phyloP scores from a whole-genome alignment of 2,888 invertebrate species.

The Aricia artaxerxes region DNA sequence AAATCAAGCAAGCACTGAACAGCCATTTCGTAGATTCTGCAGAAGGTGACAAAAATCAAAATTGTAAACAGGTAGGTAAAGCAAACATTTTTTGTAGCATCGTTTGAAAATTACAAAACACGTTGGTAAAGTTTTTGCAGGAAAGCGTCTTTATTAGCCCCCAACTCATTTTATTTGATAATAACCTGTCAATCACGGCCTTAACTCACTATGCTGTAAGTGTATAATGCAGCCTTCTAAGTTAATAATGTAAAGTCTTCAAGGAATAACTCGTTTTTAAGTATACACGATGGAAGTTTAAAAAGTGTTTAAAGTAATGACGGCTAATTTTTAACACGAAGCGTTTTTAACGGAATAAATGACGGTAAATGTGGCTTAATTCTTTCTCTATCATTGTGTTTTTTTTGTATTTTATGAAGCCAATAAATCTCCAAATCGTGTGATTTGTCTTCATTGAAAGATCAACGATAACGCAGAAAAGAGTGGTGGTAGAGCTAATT shows the following conservation, averaged over 20 bases:
- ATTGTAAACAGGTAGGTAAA: neutral
- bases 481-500: no score
- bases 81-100: neutral
- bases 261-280: conserved; percentile 28
- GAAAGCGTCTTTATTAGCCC: neutral
- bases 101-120: neutral
- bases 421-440: neutral
- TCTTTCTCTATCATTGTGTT: neutral
- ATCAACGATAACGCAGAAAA: neutral
- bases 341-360: neutral
- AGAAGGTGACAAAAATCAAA: neutral
- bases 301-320: conserved; percentile 28
- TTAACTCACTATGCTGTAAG: neutral
- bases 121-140: neutral
- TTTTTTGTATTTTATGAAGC: neutral
- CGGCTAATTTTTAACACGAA: conserved; percentile 19
- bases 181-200: conserved; percentile 29
- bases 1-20: no score
- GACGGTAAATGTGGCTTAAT: neutral
- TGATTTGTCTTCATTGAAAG: neutral
- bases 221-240: conserved; percentile 26
- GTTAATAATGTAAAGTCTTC: conserved; percentile 24
- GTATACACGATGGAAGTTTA: conserved; percentile 20
- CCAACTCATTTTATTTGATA: conserved; percentile 20
- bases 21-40: neutral